These are phyloP conservation scores for Zygaena filipendulae DNA, from an alignment of 2,888 invertebrate genomes.

Conservation along the genomic window DNA sequence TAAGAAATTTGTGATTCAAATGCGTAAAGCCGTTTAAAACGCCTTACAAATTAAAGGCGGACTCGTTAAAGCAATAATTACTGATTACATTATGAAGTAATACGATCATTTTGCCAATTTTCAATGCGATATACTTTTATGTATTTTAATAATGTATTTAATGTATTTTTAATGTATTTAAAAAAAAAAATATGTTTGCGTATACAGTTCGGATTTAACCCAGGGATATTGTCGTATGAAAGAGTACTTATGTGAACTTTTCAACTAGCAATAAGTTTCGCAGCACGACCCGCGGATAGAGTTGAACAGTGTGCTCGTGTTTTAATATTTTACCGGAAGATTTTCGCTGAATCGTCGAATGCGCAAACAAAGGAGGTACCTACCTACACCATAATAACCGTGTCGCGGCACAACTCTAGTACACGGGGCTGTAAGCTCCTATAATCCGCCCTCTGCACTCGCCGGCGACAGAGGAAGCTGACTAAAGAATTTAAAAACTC, in stretches of 20 bases:
- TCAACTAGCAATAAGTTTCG: slow-evolving; percentile 19
- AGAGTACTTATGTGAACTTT: slow-evolving; percentile 16
- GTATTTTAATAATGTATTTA: too few species aligned
- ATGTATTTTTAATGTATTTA: too few species aligned
- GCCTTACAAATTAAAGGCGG: slow-evolving; percentile 68
- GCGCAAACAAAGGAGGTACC: slow-evolving; percentile 51
- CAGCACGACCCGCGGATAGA: slow-evolving; percentile 21
- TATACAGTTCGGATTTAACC: too few species aligned
- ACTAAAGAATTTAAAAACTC: slow-evolving; percentile 36
- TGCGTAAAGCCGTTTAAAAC: slow-evolving; percentile 67
- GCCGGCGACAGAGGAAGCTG: slow-evolving; percentile 21
- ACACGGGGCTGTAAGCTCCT: slow-evolving; percentile 41
- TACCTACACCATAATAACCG: slow-evolving; percentile 39
- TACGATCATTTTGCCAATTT: slow-evolving; percentile 22
- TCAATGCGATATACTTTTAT: slow-evolving; percentile 13
- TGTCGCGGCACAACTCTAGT: slow-evolving; percentile 37
- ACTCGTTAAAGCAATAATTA: slow-evolving; percentile 65
- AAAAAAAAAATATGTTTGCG: too few species aligned
- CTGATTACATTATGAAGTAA: slow-evolving; percentile 63
- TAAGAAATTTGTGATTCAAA: slow-evolving; percentile 69
- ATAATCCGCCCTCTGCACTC: slow-evolving; percentile 44
- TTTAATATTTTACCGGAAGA: slow-evolving; percentile 57
- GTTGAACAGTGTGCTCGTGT: slow-evolving; percentile 34
- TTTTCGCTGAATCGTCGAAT: slow-evolving; percentile 45
- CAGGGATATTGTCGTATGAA: too few species aligned